Evolutionary conservation across 2,113 vertebrate species (phyloP), one percentile per base, ranked within the genome.

Genomic region (Oriolus oriolus): DNA sequence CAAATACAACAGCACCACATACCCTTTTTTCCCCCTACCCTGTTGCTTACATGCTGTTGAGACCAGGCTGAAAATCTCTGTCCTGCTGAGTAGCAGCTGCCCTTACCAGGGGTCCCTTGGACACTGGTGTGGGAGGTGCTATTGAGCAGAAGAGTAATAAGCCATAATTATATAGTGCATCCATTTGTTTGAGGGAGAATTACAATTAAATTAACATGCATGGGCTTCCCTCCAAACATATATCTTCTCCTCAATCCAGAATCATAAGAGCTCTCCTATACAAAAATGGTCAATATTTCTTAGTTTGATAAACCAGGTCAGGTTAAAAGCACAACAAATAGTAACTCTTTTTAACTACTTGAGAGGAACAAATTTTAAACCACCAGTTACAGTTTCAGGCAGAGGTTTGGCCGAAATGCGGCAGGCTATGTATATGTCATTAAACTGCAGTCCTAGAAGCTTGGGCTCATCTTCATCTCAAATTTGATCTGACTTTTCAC

Each of bases 401-500:
- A 91, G 86, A 30, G 66, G 93, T 68, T 44, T 93, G 59, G 69
- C 84, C 65, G 63, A 89, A 39, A 78, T 54, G 6, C 6, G 7
- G 16, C 52, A 81, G 31, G n/a, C 54, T 41, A 53, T 33, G 16
- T 60, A 53, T 45, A 69, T 69, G 42, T 53, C 78, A 95, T 41
- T 95, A 87, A 84, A 95, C 52, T 42, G 82, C 91, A 61, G 83
- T 81, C 64, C 94, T 73, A 42, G 92, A 94, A 78, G 76, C 66
- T 75, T 86, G 61, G 73, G 49, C 50, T 88, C 84, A 76, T 31
- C 66, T 90, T 37, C 60, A 95, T 66, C 91, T 95, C 27, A 33
- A 84, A 87, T 93, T 95, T 85, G 59, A 96, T 50, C 50, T 89
- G 52, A 92, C 28, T 91, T 94, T 96, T 94, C 69, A 87, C 75